These are phyloP conservation scores for Prietella phreatophila DNA, from an alignment of 2,113 vertebrate species.

Conservation along the genomic window DNA sequence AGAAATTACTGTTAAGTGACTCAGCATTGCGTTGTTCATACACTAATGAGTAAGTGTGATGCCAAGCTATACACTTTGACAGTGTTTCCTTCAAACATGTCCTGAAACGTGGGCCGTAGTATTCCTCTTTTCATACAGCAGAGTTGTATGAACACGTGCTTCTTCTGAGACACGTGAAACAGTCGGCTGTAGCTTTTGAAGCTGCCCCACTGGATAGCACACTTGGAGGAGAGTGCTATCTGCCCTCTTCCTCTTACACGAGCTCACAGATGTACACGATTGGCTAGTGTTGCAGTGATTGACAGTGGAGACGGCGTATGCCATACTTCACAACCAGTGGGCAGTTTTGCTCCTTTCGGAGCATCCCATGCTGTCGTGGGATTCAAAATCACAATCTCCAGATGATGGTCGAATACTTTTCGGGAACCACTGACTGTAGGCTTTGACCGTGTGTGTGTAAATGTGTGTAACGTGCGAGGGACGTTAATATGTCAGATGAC, in stretches of 20 bases:
- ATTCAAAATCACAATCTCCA: neutral
- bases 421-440: too few species aligned
- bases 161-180: neutral
- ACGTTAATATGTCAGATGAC: conserved; percentile 4
- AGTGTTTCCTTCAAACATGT: neutral
- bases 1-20: neutral
- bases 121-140: neutral
- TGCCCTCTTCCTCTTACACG: neutral
- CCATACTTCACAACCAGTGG: neutral
- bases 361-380: neutral
- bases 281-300: neutral
- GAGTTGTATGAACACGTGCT: neutral
- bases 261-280: neutral
- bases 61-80: too few species aligned
- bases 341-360: neutral
- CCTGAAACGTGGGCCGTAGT: neutral
- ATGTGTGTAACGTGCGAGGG: neutral
- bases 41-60: neutral
- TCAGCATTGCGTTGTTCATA: neutral
- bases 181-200: neutral
- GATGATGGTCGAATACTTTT: neutral
- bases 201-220: too few species aligned
- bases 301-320: neutral
- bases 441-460: neutral
- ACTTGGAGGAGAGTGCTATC: neutral